These are phyloP conservation scores for Seriola dumerili DNA, from an alignment of 2,113 vertebrate genomes.

Conservation along the genomic window DNA sequence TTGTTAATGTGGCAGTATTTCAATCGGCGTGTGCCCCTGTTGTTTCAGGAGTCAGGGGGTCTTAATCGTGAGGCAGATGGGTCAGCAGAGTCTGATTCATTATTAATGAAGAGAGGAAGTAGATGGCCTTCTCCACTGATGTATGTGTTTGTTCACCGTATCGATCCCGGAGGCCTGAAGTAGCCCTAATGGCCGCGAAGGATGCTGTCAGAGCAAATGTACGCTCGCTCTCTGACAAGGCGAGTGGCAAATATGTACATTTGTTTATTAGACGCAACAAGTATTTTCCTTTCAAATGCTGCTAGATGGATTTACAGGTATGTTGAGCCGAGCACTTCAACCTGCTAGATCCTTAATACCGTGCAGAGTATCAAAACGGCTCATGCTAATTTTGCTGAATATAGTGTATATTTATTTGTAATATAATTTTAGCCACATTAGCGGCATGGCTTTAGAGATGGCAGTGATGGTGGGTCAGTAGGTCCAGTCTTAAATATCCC, in stretches of 20 bases:
- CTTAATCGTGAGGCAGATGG: conserved; percentile 53
- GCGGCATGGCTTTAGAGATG: not conserved
- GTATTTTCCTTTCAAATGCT: not conserved
- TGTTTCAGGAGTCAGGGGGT: conserved; percentile 37
- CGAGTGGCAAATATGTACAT: not conserved
- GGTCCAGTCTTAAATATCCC: too few species aligned
- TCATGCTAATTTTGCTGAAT: not conserved
- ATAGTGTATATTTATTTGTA: too few species aligned
- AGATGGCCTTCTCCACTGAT: conserved; percentile 23
- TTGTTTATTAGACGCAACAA: conserved; percentile 28
- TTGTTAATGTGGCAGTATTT: conserved; percentile 13
- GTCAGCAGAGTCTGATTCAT: conserved; percentile 62
- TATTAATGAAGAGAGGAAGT: conserved; percentile 62
- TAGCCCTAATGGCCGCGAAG: conserved; percentile 43
- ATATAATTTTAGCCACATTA: too few species aligned
- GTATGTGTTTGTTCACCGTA: conserved; percentile 23
- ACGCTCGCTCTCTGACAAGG: conserved; percentile 9
- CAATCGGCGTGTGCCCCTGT: not conserved
- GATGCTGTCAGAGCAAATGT: conserved; percentile 47
- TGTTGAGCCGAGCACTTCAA: not conserved
- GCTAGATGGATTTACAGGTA: not conserved
- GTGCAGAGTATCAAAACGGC: not conserved
- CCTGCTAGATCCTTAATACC: not conserved
- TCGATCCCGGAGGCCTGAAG: conserved; percentile 48
- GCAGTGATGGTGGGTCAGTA: not conserved